Conservation (phyloP, 2,888 invertebrate species). For the Orchestes rusci region DNA sequence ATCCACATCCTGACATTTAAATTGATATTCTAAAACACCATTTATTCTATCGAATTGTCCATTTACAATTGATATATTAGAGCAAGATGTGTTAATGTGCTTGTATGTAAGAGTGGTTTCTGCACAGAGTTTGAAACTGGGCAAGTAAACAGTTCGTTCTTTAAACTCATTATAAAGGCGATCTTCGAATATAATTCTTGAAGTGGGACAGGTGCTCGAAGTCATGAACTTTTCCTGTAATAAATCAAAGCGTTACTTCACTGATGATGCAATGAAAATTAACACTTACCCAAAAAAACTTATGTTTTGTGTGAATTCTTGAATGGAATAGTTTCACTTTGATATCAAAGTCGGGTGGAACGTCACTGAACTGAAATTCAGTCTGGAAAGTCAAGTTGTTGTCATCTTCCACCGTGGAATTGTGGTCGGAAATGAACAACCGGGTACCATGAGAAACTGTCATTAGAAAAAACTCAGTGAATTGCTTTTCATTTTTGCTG, state of each 20-base stretch:
- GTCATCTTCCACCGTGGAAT: slow-evolving; percentile 27
- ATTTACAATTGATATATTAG: background rate
- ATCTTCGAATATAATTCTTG: slow-evolving; percentile 30
- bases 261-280: too few relatives aligned
- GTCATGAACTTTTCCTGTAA: slow-evolving; percentile 14
- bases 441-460: slow-evolving; percentile 34
- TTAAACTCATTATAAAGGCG: slow-evolving; percentile 27
- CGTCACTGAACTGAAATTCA: slow-evolving; percentile 35
- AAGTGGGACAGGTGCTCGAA: slow-evolving; percentile 20
- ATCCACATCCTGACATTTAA: slow-evolving; percentile 20
- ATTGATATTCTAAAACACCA: slow-evolving; percentile 14
- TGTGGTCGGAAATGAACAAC: slow-evolving; percentile 32
- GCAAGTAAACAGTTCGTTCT: slow-evolving; percentile 26
- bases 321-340: slow-evolving; percentile 46
- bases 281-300: slow-evolving; percentile 16
- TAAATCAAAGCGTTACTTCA: background rate
- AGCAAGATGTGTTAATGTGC: slow-evolving; percentile 16
- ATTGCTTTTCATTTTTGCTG: slow-evolving; percentile 23
- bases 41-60: slow-evolving; percentile 12
- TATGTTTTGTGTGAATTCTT: slow-evolving; percentile 17
- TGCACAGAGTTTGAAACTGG: slow-evolving; percentile 28
- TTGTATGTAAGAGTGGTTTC: slow-evolving; percentile 23
- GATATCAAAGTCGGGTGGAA: slow-evolving; percentile 41
- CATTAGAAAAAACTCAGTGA: slow-evolving; percentile 38
- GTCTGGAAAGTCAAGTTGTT: slow-evolving; percentile 32